These are phyloP conservation scores for Polymixis flavicincta DNA, from an alignment of 2,888 invertebrate species.

Conservation along the genomic window DNA sequence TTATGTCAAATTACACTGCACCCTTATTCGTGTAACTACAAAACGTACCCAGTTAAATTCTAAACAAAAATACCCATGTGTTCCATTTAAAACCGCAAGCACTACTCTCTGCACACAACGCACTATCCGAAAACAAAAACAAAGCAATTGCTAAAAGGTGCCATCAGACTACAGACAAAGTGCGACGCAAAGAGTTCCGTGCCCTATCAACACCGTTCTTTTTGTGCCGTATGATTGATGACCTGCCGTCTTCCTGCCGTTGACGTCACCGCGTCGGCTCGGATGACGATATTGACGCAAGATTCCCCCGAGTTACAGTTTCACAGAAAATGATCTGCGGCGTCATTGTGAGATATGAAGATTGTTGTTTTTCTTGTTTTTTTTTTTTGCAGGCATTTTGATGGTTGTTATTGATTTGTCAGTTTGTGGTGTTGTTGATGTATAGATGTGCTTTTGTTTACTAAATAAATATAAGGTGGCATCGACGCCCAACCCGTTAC, in stretches of 20 bases:
- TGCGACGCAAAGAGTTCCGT: constrained; percentile 74
- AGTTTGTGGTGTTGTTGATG: neutral
- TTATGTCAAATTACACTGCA: too few relatives aligned
- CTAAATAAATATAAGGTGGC: neutral
- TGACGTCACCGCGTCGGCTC: constrained; percentile 60
- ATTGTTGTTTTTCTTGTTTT: constrained; percentile 28
- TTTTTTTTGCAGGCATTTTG: neutral
- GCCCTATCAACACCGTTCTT: constrained; percentile 82
- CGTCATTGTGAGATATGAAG: constrained; percentile 52
- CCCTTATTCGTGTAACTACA: too few relatives aligned
- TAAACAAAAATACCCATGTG: neutral
- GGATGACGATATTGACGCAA: constrained; percentile 77
- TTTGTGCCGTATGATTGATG: constrained; percentile 86
- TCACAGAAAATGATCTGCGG: constrained; percentile 50
- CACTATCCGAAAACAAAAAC: constrained; percentile 38
- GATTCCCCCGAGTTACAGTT: constrained; percentile 64
- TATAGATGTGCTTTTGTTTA: neutral
- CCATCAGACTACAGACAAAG: constrained; percentile 74
- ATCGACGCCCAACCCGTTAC: too few relatives aligned
- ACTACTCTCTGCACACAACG: constrained; percentile 5
- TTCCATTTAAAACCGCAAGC: neutral
- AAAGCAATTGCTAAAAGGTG: constrained; percentile 55
- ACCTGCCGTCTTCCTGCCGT: constrained; percentile 62
- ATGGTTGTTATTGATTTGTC: neutral
- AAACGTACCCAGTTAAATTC: too few relatives aligned